Conservation (phyloP, 2,888 invertebrate species). For the Isoperla grammatica region DNA sequence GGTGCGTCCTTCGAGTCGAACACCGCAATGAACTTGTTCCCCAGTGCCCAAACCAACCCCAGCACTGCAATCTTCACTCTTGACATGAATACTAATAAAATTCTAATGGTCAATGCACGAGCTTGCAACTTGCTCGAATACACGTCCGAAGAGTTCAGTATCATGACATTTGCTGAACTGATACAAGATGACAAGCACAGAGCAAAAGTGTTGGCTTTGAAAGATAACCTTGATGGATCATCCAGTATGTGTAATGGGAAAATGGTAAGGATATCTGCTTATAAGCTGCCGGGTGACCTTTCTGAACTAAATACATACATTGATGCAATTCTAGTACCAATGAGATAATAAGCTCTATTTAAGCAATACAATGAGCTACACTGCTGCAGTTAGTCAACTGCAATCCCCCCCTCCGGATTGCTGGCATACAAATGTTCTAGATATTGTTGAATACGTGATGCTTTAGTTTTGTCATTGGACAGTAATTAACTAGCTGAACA, state of each 20-base stretch:
- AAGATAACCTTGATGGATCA: slow-evolving; percentile 19
- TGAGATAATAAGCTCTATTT: too few relatives aligned
- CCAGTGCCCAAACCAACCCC: slow-evolving; percentile 51
- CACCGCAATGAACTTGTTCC: slow-evolving; percentile 36
- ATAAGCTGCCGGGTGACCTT: too few relatives aligned
- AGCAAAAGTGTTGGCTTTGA: slow-evolving; percentile 27
- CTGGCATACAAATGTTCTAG: too few relatives aligned
- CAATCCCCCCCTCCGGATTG: too few relatives aligned
- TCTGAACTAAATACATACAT: too few relatives aligned
- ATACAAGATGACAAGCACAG: slow-evolving; percentile 47
- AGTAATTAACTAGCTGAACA: too few relatives aligned
- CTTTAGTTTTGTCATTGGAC: too few relatives aligned
- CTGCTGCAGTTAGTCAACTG: too few relatives aligned
- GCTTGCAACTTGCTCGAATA: slow-evolving; percentile 57
- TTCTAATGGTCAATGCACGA: slow-evolving; percentile 61
- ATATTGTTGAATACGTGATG: too few relatives aligned
- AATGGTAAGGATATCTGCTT: slow-evolving; percentile 48
- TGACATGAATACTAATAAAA: slow-evolving; percentile 57
- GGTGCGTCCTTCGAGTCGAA: too few relatives aligned
- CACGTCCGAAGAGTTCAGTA: slow-evolving; percentile 51
- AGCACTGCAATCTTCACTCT: slow-evolving; percentile 64
- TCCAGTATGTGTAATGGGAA: slow-evolving; percentile 48
- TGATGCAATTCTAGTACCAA: too few relatives aligned
- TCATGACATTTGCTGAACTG: slow-evolving; percentile 49
- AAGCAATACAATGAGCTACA: too few relatives aligned